Evolutionary conservation across 2,113 vertebrate genomes (phyloP).

Genomic region (Ptilorrhoa leucosticta): DNA sequence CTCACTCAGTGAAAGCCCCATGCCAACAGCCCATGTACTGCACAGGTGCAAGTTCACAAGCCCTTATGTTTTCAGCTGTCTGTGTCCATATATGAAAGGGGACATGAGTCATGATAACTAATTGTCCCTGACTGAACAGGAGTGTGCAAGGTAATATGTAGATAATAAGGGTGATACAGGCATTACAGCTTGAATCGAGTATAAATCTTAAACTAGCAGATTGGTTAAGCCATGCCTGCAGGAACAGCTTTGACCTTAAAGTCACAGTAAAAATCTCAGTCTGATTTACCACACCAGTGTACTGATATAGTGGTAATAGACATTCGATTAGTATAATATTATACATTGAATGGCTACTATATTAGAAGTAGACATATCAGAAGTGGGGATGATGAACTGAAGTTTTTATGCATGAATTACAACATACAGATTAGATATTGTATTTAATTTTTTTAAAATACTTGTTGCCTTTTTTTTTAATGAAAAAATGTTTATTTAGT

Average conservation of each 20-base stretch:
- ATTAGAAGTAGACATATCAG: background rate
- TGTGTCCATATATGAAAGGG: background rate
- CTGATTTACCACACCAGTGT: background rate
- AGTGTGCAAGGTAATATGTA: background rate
- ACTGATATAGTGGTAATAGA: background rate
- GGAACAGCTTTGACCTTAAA: background rate
- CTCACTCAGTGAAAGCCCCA: background rate
- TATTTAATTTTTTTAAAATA: background rate
- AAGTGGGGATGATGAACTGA: background rate
- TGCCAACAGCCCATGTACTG: background rate
- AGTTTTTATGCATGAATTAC: background rate
- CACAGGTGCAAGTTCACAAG: background rate
- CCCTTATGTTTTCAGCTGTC: background rate
- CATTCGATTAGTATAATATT: conserved; percentile 17
- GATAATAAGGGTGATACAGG: background rate
- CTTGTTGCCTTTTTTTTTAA: background rate
- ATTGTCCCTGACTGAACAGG: background rate
- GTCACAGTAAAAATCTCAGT: background rate
- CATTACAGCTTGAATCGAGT: background rate
- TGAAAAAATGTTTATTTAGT: background rate
- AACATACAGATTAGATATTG: background rate
- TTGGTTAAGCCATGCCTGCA: background rate
- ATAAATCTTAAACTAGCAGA: background rate
- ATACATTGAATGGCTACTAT: conserved; percentile 48
- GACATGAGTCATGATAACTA: background rate